Conservation (phyloP, 2,797 vertebrate genomes). For the Rhinella marina region DNA sequence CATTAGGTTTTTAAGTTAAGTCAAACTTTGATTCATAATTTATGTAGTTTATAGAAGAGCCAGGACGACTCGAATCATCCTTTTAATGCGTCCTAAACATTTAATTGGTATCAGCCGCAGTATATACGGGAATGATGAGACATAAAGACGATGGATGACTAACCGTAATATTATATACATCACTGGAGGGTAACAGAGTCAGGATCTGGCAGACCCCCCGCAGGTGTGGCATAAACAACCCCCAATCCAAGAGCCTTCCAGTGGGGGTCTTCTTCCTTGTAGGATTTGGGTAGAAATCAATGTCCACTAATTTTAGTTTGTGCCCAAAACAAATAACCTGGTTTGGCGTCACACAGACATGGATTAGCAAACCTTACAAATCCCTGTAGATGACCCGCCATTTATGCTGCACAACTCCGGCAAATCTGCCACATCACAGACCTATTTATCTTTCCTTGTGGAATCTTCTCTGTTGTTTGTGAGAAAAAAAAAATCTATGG, state of each 20-base stretch:
- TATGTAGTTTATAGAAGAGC: neutral
- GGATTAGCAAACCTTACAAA: neutral
- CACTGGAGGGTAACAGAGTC: neutral
- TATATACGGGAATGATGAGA: neutral
- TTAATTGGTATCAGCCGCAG: neutral
- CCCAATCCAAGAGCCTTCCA: no score
- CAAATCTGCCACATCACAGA: conserved; percentile 18
- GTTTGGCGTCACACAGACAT: neutral
- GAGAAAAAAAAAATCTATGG: neutral
- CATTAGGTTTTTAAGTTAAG: neutral
- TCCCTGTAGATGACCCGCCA: neutral
- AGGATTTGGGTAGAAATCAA: neutral
- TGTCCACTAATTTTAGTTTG: neutral
- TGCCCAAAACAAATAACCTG: neutral
- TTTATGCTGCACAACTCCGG: neutral
- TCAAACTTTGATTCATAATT: neutral
- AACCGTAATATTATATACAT: neutral
- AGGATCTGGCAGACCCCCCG: neutral
- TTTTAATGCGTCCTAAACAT: neutral
- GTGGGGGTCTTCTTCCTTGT: neutral
- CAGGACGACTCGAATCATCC: neutral
- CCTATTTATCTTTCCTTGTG: conserved; percentile 8
- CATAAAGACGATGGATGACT: neutral
- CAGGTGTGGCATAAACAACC: neutral
- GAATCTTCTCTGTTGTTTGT: neutral